These are phyloP conservation scores for Xanthorhoe spadicearia DNA, from an alignment of 2,888 invertebrate genomes.

Conservation along the genomic window DNA sequence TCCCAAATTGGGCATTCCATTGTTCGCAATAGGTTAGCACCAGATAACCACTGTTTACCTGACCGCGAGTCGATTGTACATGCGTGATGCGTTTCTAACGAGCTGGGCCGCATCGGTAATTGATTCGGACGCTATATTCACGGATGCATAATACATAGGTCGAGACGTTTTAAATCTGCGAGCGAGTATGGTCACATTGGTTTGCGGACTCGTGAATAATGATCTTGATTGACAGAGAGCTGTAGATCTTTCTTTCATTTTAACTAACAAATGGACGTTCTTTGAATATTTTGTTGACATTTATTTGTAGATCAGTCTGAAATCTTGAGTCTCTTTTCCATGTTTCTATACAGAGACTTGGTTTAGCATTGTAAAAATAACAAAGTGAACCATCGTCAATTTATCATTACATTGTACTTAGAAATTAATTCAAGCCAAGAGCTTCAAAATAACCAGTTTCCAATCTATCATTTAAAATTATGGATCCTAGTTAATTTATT, in stretches of 20 bases:
- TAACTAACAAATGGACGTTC: constrained; percentile 43
- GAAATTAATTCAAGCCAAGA: constrained; percentile 4
- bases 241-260: constrained; percentile 46
- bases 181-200: constrained; percentile 54
- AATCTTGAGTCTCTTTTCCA: constrained; percentile 6
- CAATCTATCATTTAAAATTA: constrained; percentile 19
- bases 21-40: constrained; percentile 78
- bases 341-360: neutral
- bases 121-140: constrained; percentile 83
- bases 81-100: constrained; percentile 85
- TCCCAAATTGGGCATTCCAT: constrained; percentile 79
- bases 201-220: constrained; percentile 60
- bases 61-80: constrained; percentile 77
- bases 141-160: constrained; percentile 83
- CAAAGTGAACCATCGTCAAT: neutral
- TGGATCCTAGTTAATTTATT: constrained; percentile 35
- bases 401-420: neutral
- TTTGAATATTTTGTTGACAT: constrained; percentile 33
- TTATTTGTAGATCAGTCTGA: constrained; percentile 23
- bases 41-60: constrained; percentile 78
- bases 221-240: constrained; percentile 53
- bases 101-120: constrained; percentile 75
- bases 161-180: constrained; percentile 63
- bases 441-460: constrained; percentile 11
- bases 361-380: neutral